phyloP scores from a whole-genome alignment of 2,113 vertebrate genomes.

The Nothobranchius kuhntae region DNA sequence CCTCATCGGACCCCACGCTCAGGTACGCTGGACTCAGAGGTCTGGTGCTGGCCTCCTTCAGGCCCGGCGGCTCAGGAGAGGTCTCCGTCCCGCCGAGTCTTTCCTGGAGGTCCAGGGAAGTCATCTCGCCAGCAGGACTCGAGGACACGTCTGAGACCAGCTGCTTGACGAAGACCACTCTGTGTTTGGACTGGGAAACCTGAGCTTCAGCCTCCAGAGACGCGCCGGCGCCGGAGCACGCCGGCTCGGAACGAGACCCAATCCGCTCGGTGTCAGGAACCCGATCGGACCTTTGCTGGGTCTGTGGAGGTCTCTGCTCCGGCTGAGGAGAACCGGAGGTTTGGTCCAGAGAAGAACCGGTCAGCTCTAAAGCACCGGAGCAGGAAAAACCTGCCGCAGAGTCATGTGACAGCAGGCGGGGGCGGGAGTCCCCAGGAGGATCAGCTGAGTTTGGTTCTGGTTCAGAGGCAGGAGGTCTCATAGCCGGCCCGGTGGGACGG shows the following conservation, averaged over 20 bases:
- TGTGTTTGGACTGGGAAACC: conserved; percentile 35
- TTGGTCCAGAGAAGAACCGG: background rate
- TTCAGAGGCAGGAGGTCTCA: background rate
- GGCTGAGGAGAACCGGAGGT: background rate
- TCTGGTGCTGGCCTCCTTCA: background rate
- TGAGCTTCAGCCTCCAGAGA: conserved; percentile 44
- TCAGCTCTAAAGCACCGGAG: background rate
- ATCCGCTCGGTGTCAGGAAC: conserved; percentile 10
- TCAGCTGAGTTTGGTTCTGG: background rate
- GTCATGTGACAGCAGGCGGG: background rate
- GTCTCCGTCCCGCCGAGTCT: background rate
- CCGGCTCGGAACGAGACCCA: background rate
- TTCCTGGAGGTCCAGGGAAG: background rate
- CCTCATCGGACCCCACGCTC: conserved; percentile 61
- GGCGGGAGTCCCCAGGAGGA: background rate
- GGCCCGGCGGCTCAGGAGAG: background rate
- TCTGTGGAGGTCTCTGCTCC: background rate
- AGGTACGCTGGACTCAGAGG: conserved; percentile 44
- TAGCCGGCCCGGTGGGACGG: background rate
- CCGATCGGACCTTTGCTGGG: background rate
- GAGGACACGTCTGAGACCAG: background rate
- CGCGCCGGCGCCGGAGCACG: background rate
- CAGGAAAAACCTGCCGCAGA: background rate
- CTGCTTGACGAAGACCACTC: conserved; percentile 52
- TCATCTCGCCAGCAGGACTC: conserved; percentile 2